Evolutionary conservation across 2,797 vertebrate species (phyloP).

Genomic region (Neomorphus geoffroyi): DNA sequence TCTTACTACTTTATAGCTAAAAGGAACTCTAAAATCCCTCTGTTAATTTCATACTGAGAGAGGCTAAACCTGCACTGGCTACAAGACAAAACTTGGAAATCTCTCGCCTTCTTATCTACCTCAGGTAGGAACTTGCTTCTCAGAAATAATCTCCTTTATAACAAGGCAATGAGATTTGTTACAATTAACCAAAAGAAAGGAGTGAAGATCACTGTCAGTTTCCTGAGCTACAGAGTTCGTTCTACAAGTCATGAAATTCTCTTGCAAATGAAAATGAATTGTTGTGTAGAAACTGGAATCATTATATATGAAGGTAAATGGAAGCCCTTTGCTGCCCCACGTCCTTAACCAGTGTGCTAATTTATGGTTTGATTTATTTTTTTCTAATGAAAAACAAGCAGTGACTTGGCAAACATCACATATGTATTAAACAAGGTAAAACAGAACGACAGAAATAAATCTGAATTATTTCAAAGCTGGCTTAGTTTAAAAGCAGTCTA

Average conservation of each 20-base stretch:
- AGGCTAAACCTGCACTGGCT: neutral
- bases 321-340: slow-evolving; percentile 4
- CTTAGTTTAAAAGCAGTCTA: neutral
- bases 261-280: slow-evolving; percentile 27
- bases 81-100: slow-evolving; percentile 8
- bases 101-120: neutral
- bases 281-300: neutral
- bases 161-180: neutral
- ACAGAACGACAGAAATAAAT: neutral
- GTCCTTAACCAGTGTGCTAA: neutral
- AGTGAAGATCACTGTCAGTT: neutral
- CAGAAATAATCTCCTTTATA: slow-evolving; percentile 12
- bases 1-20: neutral
- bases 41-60: neutral
- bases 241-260: slow-evolving; percentile 6
- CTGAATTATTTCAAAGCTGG: neutral
- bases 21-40: neutral
- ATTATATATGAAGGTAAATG: neutral
- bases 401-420: neutral
- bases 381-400: neutral
- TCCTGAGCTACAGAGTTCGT: neutral
- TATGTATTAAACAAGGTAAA: neutral
- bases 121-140: neutral
- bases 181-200: slow-evolving; percentile 6
- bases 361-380: slow-evolving; percentile 6